A percentile compares a stretch with the other conserved stretches of the same genome.
phyloP scores from a whole-genome alignment of 2,888 invertebrate species.

The Chrysolina americana region DNA sequence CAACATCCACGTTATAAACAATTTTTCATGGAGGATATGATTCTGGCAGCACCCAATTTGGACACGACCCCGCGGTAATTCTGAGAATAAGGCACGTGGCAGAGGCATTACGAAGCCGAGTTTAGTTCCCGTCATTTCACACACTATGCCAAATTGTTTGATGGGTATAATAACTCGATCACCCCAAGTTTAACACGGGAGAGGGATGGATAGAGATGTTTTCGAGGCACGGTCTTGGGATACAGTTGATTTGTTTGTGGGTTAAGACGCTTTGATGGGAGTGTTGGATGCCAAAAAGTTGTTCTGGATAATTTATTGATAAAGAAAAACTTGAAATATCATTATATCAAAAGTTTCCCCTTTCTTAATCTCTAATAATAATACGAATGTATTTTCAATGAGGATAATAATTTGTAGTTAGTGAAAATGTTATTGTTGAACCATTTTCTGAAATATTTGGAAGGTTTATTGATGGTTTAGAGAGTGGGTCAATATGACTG shows the following conservation, averaged over 20 bases:
- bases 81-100: slow-evolving; percentile 65
- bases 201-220: slow-evolving; percentile 28
- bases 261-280: not conserved
- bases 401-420: too few relatives aligned
- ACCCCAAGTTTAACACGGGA: slow-evolving; percentile 41
- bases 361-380: too few relatives aligned
- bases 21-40: slow-evolving; percentile 67
- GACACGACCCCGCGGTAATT: slow-evolving; percentile 63
- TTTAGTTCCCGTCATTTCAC: slow-evolving; percentile 61
- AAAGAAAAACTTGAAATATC: not conserved
- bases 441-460: too few relatives aligned
- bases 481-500: too few relatives aligned
- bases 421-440: too few relatives aligned
- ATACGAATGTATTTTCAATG: too few relatives aligned
- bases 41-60: slow-evolving; percentile 66
- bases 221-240: slow-evolving; percentile 23
- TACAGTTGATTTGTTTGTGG: slow-evolving; percentile 19
- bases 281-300: too few relatives aligned
- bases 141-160: slow-evolving; percentile 65
- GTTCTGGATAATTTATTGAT: not conserved
- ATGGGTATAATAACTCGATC: slow-evolving; percentile 60
- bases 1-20: slow-evolving; percentile 53
- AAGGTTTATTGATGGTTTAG: too few relatives aligned
- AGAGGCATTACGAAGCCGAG: slow-evolving; percentile 56
- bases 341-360: too few relatives aligned